These are phyloP conservation scores for Daphoenositta chrysoptera DNA, from an alignment of 2,113 vertebrate species.

Conservation along the genomic window DNA sequence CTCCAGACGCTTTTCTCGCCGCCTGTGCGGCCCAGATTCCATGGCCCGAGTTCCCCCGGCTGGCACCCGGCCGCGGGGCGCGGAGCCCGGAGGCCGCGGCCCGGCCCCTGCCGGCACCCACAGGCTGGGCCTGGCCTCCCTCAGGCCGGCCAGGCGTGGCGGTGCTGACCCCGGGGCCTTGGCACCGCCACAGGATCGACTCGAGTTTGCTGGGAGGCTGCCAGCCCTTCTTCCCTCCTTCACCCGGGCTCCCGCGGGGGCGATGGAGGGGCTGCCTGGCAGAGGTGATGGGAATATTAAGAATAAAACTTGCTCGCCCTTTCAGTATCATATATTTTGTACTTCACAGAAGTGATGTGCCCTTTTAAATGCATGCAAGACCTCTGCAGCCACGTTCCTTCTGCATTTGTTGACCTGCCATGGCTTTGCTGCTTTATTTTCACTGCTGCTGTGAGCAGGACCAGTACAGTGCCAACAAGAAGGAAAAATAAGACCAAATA, in stretches of 20 bases:
- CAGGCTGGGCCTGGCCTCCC: background rate
- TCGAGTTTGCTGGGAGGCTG: background rate
- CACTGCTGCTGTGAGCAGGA: background rate
- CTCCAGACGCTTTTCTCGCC: background rate
- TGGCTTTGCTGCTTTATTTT: background rate
- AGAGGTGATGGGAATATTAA: background rate
- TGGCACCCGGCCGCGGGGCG: rapidly evolving
- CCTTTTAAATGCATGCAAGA: background rate
- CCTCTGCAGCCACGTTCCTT: background rate
- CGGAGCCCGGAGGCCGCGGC: background rate
- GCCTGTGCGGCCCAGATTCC: background rate
- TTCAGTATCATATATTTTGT: background rate
- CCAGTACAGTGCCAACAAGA: rapidly evolving
- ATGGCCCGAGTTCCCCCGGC: background rate
- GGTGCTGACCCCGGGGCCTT: background rate
- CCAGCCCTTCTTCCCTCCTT: rapidly evolving
- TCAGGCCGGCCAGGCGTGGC: background rate
- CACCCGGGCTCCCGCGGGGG: rapidly evolving
- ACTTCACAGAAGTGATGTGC: background rate
- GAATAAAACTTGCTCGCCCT: background rate
- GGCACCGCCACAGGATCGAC: rapidly evolving
- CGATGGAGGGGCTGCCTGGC: rapidly evolving
- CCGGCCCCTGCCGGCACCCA: background rate
- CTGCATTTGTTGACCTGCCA: background rate
- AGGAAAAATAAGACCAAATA: background rate